Percentiles rank a stretch among this genome's conserved stretches.
These are phyloP conservation scores for Lycia hirtaria DNA, from an alignment of 2,888 invertebrate genomes.

Conservation along the genomic window DNA sequence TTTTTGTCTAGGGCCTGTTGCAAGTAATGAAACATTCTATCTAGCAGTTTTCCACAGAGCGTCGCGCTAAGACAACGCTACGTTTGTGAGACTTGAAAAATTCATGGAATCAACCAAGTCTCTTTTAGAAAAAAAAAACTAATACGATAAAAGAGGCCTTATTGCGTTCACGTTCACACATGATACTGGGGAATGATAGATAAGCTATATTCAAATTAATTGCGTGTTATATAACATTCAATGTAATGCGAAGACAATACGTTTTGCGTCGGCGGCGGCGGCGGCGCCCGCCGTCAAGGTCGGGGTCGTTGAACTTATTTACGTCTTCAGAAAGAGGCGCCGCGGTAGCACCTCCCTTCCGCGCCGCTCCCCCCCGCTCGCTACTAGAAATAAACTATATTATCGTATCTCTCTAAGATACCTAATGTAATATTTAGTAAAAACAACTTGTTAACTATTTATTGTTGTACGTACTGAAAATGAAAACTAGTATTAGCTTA, in stretches of 20 bases:
- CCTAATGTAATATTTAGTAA: conserved; percentile 31
- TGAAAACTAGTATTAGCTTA: too few species aligned
- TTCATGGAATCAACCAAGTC: too few species aligned
- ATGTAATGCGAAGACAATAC: conserved; percentile 58
- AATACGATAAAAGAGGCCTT: conserved; percentile 8
- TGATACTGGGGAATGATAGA: conserved; percentile 20
- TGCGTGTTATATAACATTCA: conserved; percentile 38
- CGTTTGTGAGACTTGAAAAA: too few species aligned
- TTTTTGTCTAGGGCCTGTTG: too few species aligned
- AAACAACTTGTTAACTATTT: conserved; percentile 29
- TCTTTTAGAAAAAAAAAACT: too few species aligned
- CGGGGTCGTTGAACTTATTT: conserved; percentile 78
- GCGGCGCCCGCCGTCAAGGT: conserved; percentile 76
- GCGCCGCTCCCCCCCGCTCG: conserved; percentile 36
- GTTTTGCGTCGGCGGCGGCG: conserved; percentile 66
- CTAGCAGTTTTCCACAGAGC: too few species aligned
- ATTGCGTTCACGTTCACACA: conserved; percentile 1
- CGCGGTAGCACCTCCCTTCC: conserved; percentile 37
- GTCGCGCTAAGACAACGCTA: too few species aligned
- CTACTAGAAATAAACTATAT: conserved; percentile 56
- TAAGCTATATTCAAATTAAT: conserved; percentile 30
- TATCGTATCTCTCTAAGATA: conserved; percentile 43
- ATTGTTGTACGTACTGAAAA: background rate
- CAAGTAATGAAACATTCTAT: too few species aligned
- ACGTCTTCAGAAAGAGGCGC: conserved; percentile 68